Percentiles rank a stretch among this genome's conserved stretches.
Evolutionary conservation across 2,113 vertebrate species (phyloP).

Genomic region (Pogona vitticeps): DNA sequence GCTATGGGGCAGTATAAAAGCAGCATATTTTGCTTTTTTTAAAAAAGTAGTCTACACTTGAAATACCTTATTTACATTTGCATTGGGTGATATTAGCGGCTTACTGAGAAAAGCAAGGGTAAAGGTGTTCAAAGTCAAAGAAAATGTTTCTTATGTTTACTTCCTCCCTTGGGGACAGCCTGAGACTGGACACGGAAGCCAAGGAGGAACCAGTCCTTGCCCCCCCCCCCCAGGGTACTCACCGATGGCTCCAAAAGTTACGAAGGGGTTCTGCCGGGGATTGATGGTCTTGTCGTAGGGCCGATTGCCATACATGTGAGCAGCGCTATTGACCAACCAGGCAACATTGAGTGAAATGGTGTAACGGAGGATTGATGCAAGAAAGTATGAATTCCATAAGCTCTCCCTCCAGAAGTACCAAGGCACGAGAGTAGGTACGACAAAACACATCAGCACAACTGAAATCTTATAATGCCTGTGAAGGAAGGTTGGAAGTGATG

Average conservation of each 20-base stretch:
- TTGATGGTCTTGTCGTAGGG: conserved; percentile 81
- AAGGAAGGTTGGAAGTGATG: conserved; percentile 5
- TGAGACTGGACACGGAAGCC: neutral
- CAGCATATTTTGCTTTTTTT: too few relatives aligned
- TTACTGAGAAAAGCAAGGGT: neutral
- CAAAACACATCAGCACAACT: conserved; percentile 78
- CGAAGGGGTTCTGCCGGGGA: conserved; percentile 79
- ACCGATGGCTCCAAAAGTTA: conserved; percentile 81
- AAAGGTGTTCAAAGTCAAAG: neutral
- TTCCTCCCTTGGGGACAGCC: neutral
- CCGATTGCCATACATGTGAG: conserved; percentile 83
- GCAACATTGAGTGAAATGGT: conserved; percentile 78
- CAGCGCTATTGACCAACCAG: conserved; percentile 84
- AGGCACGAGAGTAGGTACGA: conserved; percentile 78
- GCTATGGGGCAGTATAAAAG: too few relatives aligned
- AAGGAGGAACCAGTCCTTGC: neutral
- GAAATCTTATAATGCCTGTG: conserved; percentile 73
- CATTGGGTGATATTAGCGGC: neutral
- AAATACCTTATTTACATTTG: neutral
- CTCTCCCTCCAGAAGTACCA: conserved; percentile 83
- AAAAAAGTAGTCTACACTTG: too few relatives aligned
- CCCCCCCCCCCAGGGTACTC: conserved; percentile 39
- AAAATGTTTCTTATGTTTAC: neutral
- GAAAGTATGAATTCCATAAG: conserved; percentile 83
- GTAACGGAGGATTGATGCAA: conserved; percentile 81